Percentiles rank a stretch among this genome's conserved stretches.
Evolutionary conservation across 2,113 vertebrate species (phyloP).

Genomic region (Excalfactoria chinensis): DNA sequence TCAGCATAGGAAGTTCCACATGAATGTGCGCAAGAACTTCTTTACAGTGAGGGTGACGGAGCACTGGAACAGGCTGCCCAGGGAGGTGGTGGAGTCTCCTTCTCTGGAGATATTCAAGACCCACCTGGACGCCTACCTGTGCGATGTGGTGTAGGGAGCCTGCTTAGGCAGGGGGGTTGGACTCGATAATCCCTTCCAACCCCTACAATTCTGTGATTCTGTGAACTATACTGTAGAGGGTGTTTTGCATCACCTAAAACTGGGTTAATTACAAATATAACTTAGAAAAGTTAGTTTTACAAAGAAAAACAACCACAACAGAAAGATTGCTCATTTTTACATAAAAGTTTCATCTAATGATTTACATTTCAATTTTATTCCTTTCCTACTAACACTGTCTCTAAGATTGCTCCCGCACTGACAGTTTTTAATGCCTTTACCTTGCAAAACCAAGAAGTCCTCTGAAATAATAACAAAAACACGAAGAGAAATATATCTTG

Average conservation of each 20-base stretch:
- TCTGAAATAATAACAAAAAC: not conserved
- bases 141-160: too few relatives aligned
- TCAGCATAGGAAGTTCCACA: too few relatives aligned
- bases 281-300: not conserved
- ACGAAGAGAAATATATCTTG: not conserved
- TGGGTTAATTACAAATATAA: not conserved
- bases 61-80: too few relatives aligned
- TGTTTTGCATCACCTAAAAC: not conserved
- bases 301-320: not conserved
- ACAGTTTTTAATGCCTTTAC: not conserved
- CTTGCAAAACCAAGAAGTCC: not conserved
- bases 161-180: too few relatives aligned
- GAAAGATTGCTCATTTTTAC: not conserved
- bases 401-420: not conserved
- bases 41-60: too few relatives aligned
- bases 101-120: too few relatives aligned
- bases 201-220: too few relatives aligned
- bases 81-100: too few relatives aligned
- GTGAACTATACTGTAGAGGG: not conserved
- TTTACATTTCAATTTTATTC: not conserved
- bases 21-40: too few relatives aligned
- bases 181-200: too few relatives aligned
- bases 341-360: not conserved
- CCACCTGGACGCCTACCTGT: too few relatives aligned
- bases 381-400: not conserved